These are phyloP conservation scores for Acomys russatus DNA, from an alignment of 2,797 vertebrate species.

Conservation along the genomic window DNA sequence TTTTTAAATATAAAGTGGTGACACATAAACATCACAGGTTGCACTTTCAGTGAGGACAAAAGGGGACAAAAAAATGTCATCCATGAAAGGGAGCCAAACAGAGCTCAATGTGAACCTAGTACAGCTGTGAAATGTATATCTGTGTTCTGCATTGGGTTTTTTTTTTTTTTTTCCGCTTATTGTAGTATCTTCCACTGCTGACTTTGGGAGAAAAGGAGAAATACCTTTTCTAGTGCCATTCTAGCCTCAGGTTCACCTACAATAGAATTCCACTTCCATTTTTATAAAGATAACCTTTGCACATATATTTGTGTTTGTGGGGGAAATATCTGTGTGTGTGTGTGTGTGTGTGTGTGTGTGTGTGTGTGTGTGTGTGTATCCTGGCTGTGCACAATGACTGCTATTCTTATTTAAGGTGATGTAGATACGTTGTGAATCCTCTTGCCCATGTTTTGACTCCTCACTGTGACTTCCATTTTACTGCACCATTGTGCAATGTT, in stretches of 20 bases:
- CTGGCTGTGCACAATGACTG: background rate
- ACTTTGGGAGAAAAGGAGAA: background rate
- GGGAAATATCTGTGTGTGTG: background rate
- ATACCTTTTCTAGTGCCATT: background rate
- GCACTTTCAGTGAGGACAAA: background rate
- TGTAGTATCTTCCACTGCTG: slow-evolving; percentile 4
- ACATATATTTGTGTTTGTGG: slow-evolving; percentile 7
- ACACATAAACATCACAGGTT: background rate
- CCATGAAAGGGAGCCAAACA: background rate
- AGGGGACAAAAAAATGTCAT: background rate
- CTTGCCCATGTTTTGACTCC: background rate
- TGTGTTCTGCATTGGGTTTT: background rate
- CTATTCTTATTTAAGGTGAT: background rate
- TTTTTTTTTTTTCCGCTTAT: slow-evolving; percentile 47
- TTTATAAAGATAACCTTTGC: slow-evolving; percentile 23
- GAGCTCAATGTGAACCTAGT: background rate
- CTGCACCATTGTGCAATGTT: background rate
- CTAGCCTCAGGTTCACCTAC: background rate
- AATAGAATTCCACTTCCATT: background rate
- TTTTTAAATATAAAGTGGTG: background rate
- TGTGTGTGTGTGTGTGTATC: background rate
- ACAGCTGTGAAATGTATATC: background rate
- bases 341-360: background rate
- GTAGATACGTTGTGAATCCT: background rate
- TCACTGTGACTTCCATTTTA: slow-evolving; percentile 29